Evolutionary conservation across 2,888 invertebrate species (phyloP).

Genomic region (Caenorhabditis japonica): DNA sequence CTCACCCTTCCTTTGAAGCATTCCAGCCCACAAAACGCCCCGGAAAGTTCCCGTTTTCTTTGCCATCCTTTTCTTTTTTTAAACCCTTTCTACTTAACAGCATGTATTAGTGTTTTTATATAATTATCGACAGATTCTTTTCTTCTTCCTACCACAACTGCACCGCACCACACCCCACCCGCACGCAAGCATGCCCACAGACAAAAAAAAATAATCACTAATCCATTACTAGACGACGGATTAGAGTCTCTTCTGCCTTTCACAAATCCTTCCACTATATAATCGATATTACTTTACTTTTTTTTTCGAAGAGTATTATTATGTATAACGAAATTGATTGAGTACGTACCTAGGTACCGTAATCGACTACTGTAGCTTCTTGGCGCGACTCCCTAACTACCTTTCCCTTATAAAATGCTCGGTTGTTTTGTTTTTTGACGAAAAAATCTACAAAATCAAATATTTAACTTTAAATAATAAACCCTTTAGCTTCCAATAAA

Average conservation of each 20-base stretch:
- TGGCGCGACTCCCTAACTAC: not conserved
- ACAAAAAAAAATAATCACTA: slow-evolving; percentile 45
- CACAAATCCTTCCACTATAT: slow-evolving; percentile 17
- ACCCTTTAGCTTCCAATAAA: slow-evolving; percentile 1
- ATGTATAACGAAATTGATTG: no score
- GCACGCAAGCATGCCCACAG: no score
- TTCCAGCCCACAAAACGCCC: slow-evolving; percentile 30
- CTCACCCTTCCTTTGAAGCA: slow-evolving; percentile 20
- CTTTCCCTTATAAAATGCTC: slow-evolving; percentile 35
- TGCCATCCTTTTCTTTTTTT: slow-evolving; percentile 18
- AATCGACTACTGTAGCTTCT: slow-evolving; percentile 7
- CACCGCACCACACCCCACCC: slow-evolving; percentile 7
- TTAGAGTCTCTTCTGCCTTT: slow-evolving; percentile 26
- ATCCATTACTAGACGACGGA: slow-evolving; percentile 48
- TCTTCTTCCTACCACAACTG: slow-evolving; percentile 10
- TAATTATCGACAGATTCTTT: slow-evolving; percentile 3
- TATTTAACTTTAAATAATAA: no score
- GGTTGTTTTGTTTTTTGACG: no score
- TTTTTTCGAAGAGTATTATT: no score
- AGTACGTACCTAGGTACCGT: slow-evolving; percentile 33
- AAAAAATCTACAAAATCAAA: no score
- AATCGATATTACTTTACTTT: no score
- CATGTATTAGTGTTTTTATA: slow-evolving; percentile 34
- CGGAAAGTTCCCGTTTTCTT: slow-evolving; percentile 35
- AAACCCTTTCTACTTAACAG: slow-evolving; percentile 19